These are phyloP conservation scores for Drosophila paranaensis DNA, from an alignment of 2,888 invertebrate genomes.

Conservation along the genomic window DNA sequence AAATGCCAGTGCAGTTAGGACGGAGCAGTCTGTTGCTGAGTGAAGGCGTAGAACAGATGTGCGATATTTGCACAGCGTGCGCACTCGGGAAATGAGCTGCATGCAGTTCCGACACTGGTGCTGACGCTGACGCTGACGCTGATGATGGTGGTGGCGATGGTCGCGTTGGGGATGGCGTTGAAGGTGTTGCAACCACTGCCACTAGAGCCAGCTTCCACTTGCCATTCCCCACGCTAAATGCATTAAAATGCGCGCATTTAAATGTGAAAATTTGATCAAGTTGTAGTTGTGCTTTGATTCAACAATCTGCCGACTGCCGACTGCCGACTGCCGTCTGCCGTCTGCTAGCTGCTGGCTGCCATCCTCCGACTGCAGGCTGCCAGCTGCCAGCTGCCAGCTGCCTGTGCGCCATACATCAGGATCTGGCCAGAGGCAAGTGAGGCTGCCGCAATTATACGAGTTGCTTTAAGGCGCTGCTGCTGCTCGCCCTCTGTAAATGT, in stretches of 20 bases:
- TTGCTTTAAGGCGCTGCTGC: constrained; percentile 29
- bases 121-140: not conserved
- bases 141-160: not conserved
- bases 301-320: constrained; percentile 35
- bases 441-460: constrained; percentile 45
- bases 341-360: constrained; percentile 25
- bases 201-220: not conserved
- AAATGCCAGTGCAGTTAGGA: constrained; percentile 33
- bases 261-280: constrained; percentile 64
- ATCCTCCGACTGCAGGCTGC: constrained; percentile 20
- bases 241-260: constrained; percentile 63
- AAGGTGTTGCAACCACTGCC: constrained; percentile 3
- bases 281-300: constrained; percentile 55
- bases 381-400: constrained; percentile 13
- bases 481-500: constrained; percentile 11
- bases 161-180: not conserved
- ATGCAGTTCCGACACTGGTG: constrained; percentile 54
- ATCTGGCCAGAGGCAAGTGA: constrained; percentile 12
- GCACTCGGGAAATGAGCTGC: constrained; percentile 67
- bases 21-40: constrained; percentile 7
- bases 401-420: constrained; percentile 26
- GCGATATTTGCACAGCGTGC: constrained; percentile 61
- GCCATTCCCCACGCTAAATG: constrained; percentile 39
- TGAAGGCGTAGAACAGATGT: constrained; percentile 40
- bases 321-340: constrained; percentile 5